Conservation (phyloP, 35 echinoderm and acorn worm species). For the Heliocidaris erythrogramma region DNA sequence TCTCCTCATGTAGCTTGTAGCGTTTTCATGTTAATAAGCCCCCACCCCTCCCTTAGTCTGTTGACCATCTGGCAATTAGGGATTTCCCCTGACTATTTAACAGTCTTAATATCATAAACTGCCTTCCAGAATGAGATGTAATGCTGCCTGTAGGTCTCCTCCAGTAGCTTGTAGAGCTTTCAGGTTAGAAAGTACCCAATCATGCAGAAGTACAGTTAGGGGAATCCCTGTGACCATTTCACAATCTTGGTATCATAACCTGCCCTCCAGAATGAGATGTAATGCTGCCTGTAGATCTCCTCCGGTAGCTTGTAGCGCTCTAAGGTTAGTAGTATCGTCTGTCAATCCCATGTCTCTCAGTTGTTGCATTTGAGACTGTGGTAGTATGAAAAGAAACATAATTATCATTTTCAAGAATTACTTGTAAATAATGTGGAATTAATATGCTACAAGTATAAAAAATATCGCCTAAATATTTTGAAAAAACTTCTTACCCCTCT, state of each 20-base stretch:
- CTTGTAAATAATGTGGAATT: too few relatives aligned
- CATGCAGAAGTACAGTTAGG: too few relatives aligned
- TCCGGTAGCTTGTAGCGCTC: slow-evolving; percentile 82
- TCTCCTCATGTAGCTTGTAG: slow-evolving; percentile 75
- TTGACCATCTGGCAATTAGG: too few relatives aligned
- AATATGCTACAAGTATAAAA: too few relatives aligned
- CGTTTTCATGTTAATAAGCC: too few relatives aligned
- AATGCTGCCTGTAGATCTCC: slow-evolving; percentile 45
- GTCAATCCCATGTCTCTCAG: slow-evolving; percentile 91
- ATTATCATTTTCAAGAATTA: background rate
- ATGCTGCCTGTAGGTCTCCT: background rate
- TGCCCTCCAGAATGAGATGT: slow-evolving; percentile 26
- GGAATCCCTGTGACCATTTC: too few relatives aligned
- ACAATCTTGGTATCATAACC: background rate
- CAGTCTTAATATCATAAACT: too few relatives aligned
- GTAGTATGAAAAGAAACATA: background rate
- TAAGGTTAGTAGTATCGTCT: slow-evolving; percentile 72
- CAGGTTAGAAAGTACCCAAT: background rate
- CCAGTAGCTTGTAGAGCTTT: slow-evolving; percentile 78
- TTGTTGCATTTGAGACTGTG: slow-evolving; percentile 78
- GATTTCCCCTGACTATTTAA: too few relatives aligned
- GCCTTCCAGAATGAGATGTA: too few relatives aligned
- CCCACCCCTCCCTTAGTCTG: too few relatives aligned
- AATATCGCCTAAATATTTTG: too few relatives aligned
- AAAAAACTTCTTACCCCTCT: too few relatives aligned